Base-by-base conservation (phyloP, 2,797 vertebrate genomes). In the Craterocephalus amniculus region DNA sequence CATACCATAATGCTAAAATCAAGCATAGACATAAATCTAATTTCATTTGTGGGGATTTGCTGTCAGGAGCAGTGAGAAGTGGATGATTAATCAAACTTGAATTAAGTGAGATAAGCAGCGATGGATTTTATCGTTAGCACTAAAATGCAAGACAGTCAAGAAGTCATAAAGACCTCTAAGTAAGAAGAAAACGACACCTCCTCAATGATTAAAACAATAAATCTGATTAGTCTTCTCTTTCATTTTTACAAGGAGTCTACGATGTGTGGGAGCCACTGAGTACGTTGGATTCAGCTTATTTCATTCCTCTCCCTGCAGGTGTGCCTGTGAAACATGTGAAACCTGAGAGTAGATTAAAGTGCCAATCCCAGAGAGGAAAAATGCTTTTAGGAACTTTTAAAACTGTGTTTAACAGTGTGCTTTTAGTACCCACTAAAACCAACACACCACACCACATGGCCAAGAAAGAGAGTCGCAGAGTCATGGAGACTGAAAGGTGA, bases 321-420 rank as follows among this genome's bases (percentile, higher is more conserved):
- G 88, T 89, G 80, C 88, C 87, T 66, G 62, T 61, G 74, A 79
- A 69, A 70, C 85, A 88, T 38, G 67, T 93, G 93, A 94, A 95
- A 95, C 90, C 87, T 70, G 89, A 94, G 90, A 92, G 74, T 81
- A 87, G 92, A 93, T 94, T 92, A 93, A 94, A 93, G 91, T 92
- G 78, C 89, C 87, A 94, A 84, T 76, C 76, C 84, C 74, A 57
- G 70, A 90, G 87, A 89, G 91, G 91, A 92, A 92, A 94, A 93
- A 94, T 92, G 93, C 93, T 94, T 93, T 94, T 92, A 94, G 90
- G 88, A 92, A 94, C 92, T 92, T 93, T 93, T 93, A 91, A 95
- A 94, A 93, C 84, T 83, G 85, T 85, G 79, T 94, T 94, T 95
- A 94, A 95, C 89, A 82, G 88, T 87, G 85, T 89, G 86, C 92